Evolutionary conservation across 2,888 invertebrate genomes (phyloP).

Genomic region (Gymnosoma rotundatum): DNA sequence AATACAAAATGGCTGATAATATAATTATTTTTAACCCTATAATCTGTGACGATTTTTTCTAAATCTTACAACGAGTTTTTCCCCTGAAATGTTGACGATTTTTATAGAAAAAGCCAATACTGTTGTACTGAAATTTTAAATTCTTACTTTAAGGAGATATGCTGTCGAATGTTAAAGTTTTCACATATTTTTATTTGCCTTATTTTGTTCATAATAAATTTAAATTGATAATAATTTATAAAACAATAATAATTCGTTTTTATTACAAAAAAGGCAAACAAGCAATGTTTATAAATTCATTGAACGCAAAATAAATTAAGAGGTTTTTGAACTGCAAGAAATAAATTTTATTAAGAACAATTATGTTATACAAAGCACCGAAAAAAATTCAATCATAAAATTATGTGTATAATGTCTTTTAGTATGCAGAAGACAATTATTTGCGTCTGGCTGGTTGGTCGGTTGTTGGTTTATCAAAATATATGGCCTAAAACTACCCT

Average conservation of each 20-base stretch:
- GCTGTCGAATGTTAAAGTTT: no score
- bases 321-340: slow-evolving; percentile 58
- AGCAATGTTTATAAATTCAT: background rate
- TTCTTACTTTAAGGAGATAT: no score
- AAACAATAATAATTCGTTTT: background rate
- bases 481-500: slow-evolving; percentile 60
- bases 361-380: slow-evolving; percentile 21
- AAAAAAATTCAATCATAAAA: slow-evolving; percentile 45
- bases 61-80: no score
- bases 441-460: slow-evolving; percentile 49
- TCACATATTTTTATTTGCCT: no score
- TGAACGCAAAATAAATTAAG: slow-evolving; percentile 12
- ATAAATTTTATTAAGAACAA: slow-evolving; percentile 2
- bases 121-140: no score
- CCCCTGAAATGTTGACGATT: no score
- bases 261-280: background rate
- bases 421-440: slow-evolving; percentile 32
- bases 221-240: background rate
- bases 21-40: no score
- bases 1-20: no score
- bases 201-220: background rate
- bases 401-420: slow-evolving; percentile 67
- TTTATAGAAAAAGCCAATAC: no score
- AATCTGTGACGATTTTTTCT: no score
- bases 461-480: slow-evolving; percentile 19